phyloP scores from a whole-genome alignment of 1,140 invertebrate genomes.

The Drosophila virilis region DNA sequence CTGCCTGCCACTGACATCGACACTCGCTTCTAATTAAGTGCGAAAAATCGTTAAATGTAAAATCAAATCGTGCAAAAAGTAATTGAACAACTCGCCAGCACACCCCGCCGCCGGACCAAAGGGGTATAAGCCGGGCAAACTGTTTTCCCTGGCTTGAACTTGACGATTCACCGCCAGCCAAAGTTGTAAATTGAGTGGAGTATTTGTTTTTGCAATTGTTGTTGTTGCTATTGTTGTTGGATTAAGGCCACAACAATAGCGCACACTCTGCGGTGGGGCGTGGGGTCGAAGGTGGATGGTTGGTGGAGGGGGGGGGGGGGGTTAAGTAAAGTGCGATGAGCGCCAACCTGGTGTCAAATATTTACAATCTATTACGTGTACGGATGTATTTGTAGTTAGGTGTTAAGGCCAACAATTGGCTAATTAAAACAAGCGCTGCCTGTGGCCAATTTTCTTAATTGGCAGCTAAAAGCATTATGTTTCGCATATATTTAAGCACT shows the following conservation, averaged over 20 bases:
- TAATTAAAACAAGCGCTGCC: conserved; percentile 54
- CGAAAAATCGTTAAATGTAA: conserved; percentile 84
- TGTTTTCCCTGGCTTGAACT: conserved; percentile 26
- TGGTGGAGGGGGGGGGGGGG: too few relatives aligned
- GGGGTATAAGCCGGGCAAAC: conserved; percentile 1
- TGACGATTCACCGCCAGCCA: conserved; percentile 35
- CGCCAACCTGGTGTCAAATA: conserved; percentile 63
- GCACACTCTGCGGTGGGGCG: conserved; percentile 5
- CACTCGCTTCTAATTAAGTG: conserved; percentile 84
- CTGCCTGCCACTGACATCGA: conserved; percentile 78
- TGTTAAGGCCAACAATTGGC: conserved; percentile 53
- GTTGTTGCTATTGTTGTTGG: conserved; percentile 47
- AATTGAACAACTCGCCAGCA: conserved; percentile 57
- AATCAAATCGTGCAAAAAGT: conserved; percentile 84
- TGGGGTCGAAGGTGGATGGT: conserved; percentile 2
- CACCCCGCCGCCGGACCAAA: conserved; percentile 3
- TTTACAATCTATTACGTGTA: conserved; percentile 72
- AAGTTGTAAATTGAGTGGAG: conserved; percentile 69
- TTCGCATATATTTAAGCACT: conserved; percentile 3
- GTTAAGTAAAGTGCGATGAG: conserved; percentile 17
- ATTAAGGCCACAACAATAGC: conserved; percentile 72
- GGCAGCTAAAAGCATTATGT: conserved; percentile 41
- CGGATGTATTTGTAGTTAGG: conserved; percentile 43
- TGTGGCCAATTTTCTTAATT: conserved; percentile 75
- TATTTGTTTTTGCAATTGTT: conserved; percentile 22